phyloP scores from a whole-genome alignment of 2,888 invertebrate genomes.

The Frankliniella intonsa region DNA sequence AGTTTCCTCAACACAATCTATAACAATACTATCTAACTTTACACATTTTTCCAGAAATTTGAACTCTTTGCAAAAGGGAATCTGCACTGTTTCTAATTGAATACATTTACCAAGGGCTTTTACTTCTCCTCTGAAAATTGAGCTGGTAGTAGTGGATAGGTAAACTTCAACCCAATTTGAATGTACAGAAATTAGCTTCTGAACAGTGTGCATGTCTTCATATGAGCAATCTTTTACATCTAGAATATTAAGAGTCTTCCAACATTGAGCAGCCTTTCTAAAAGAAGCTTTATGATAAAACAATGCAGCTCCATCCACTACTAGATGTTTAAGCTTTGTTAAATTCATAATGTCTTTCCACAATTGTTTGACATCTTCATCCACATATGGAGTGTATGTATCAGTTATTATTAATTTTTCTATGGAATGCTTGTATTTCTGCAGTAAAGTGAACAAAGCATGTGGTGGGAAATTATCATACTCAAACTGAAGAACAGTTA shows the following conservation, averaged over 20 bases:
- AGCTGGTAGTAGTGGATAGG: background rate
- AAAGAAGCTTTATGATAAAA: background rate
- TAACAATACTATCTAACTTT: background rate
- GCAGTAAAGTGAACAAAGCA: background rate
- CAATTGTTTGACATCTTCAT: background rate
- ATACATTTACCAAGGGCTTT: background rate
- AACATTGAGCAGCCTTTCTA: background rate
- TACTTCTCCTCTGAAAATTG: background rate
- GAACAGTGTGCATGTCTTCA: constrained; percentile 10
- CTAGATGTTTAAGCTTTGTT: background rate
- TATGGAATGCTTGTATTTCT: background rate
- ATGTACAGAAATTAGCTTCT: background rate
- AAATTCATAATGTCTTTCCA: background rate
- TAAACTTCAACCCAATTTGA: background rate
- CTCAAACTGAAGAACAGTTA: background rate
- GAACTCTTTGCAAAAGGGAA: background rate
- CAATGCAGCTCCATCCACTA: background rate
- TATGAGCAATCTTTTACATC: background rate
- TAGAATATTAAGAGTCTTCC: background rate
- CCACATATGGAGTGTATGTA: background rate
- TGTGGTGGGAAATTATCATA: background rate
- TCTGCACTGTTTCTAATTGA: background rate
- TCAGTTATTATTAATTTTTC: background rate
- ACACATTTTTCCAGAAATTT: background rate
- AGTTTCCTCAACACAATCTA: background rate